phyloP scores from a whole-genome alignment of 2,888 invertebrate genomes.

The Deilephila porcellus region DNA sequence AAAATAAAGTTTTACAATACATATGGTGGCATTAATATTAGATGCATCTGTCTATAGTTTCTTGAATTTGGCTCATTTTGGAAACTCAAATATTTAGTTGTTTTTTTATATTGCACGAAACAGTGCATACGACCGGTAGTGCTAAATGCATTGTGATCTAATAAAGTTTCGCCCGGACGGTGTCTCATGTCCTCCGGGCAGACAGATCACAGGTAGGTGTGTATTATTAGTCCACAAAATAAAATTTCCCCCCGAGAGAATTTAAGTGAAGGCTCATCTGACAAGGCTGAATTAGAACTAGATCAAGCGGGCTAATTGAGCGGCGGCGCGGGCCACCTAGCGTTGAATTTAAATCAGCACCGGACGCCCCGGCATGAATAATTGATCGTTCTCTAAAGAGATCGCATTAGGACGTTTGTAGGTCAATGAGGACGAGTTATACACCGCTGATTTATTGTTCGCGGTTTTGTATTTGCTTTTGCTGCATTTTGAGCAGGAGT shows the following conservation, averaged over 20 bases:
- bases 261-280: not conserved
- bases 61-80: no score
- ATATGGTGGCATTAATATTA: no score
- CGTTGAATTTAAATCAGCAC: not conserved
- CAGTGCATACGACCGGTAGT: no score
- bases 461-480: not conserved
- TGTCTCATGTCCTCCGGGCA: no score
- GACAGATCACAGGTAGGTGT: no score
- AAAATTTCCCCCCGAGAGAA: not conserved
- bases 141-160: no score
- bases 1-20: not conserved
- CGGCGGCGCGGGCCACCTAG: not conserved
- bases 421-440: not conserved
- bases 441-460: not conserved
- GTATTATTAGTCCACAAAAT: not conserved
- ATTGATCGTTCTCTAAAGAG: constrained; percentile 32
- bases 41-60: no score
- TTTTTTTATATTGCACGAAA: no score
- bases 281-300: constrained; percentile 13
- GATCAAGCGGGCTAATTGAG: constrained; percentile 23
- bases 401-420: constrained; percentile 25
- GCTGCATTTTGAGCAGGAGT: not conserved
- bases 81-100: no score
- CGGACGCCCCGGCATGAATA: constrained; percentile 32
- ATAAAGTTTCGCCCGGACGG: no score